A percentile compares a stretch with the other conserved stretches of the same genome.
Conservation (phyloP, 2,888 invertebrate genomes). For the Dolichopus griseipennis region DNA sequence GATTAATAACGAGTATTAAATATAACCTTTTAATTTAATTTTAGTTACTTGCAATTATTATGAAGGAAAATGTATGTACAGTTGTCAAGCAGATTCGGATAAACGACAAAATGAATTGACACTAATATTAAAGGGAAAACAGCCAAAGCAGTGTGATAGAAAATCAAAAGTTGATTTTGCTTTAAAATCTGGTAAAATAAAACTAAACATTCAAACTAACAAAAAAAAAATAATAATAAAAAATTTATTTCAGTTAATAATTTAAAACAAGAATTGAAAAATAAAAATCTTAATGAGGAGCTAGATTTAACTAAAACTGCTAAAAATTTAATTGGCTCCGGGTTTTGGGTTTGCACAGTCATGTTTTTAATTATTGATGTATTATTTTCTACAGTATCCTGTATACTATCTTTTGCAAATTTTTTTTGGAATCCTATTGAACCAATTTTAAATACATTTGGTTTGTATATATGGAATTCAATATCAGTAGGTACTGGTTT, state of each 20-base stretch:
- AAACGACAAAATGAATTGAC: constrained; percentile 30
- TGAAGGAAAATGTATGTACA: constrained; percentile 40
- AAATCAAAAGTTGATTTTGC: not conserved
- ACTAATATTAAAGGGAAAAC: constrained; percentile 28
- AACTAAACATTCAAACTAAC: no score
- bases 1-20: no score
- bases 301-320: constrained; percentile 17
- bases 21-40: constrained; percentile 23
- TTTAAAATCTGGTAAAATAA: not conserved
- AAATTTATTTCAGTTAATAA: not conserved
- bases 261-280: not conserved
- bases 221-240: not conserved
- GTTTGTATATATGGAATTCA: constrained; percentile 54
- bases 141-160: constrained; percentile 20
- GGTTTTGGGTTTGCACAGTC: constrained; percentile 50
- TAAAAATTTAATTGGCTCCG: constrained; percentile 33
- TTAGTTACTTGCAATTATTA: constrained; percentile 39
- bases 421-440: constrained; percentile 52
- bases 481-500: constrained; percentile 39
- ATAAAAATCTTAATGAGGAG: constrained; percentile 14
- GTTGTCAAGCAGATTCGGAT: constrained; percentile 33
- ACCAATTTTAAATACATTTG: constrained; percentile 40
- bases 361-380: constrained; percentile 47
- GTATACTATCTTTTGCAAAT: constrained; percentile 50
- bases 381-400: constrained; percentile 44